phyloP scores from a whole-genome alignment of 1,140 invertebrate species.

The Tetragonula clypearis region DNA sequence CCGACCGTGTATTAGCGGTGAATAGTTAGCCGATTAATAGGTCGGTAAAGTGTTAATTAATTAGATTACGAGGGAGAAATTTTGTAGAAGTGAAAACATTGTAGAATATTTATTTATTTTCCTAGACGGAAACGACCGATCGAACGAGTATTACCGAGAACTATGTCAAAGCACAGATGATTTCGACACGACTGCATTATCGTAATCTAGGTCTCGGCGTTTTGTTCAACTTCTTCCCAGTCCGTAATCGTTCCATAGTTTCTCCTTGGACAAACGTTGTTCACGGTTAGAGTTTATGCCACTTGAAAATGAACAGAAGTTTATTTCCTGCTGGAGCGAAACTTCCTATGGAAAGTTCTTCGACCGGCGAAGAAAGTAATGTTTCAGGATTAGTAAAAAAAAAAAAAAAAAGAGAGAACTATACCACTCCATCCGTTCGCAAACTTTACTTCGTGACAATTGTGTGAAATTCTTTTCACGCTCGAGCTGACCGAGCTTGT shows the following conservation, averaged over 20 bases:
- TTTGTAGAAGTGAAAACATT: no score
- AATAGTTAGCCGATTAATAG: no score
- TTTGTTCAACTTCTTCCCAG: background rate
- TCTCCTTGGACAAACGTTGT: background rate
- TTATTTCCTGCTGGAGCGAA: constrained; percentile 9
- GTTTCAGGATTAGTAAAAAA: constrained; percentile 35
- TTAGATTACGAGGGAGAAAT: no score
- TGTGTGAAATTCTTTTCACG: constrained; percentile 32
- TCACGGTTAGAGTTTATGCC: constrained; percentile 6
- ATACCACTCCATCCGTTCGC: background rate
- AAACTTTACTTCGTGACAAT: constrained; percentile 43
- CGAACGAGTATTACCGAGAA: background rate
- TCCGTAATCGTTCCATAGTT: background rate
- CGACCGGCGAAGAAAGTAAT: constrained; percentile 39
- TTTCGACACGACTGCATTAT: background rate
- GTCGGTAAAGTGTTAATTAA: no score
- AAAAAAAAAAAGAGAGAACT: constrained; percentile 1
- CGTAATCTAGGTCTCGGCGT: background rate
- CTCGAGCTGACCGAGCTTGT: constrained; percentile 1
- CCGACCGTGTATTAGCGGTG: no score
- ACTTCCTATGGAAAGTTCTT: constrained; percentile 43
- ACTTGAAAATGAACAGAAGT: constrained; percentile 15
- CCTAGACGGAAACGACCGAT: no score
- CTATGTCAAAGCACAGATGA: background rate
- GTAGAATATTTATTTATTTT: no score